These are phyloP conservation scores for Melinopterus prodromus DNA, from an alignment of 2,888 invertebrate genomes.

Conservation along the genomic window DNA sequence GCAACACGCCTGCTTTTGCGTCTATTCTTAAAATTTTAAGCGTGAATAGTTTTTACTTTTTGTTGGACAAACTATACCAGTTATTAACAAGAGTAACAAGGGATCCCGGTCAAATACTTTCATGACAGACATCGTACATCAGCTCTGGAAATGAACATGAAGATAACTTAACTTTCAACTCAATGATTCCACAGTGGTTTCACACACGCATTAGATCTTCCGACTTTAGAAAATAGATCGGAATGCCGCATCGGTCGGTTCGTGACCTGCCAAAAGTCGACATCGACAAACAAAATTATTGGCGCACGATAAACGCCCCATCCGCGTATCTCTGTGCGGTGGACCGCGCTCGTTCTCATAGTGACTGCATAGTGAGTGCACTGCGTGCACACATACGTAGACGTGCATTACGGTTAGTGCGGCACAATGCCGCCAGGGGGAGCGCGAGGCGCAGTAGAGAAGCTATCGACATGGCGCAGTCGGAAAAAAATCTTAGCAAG, in stretches of 20 bases:
- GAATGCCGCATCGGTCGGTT: neutral
- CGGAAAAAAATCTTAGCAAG: constrained; percentile 4
- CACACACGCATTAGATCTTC: too few relatives aligned
- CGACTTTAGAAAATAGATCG: neutral
- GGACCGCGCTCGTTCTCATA: neutral
- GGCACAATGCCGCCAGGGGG: neutral
- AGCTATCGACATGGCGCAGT: neutral
- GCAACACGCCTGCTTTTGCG: too few relatives aligned
- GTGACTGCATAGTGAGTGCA: neutral
- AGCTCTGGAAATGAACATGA: too few relatives aligned
- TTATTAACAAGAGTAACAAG: too few relatives aligned
- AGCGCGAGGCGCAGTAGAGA: neutral
- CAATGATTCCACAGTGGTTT: too few relatives aligned
- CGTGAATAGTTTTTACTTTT: too few relatives aligned
- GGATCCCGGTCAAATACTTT: too few relatives aligned
- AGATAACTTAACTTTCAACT: too few relatives aligned
- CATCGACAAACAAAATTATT: neutral
- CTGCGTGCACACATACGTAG: neutral
- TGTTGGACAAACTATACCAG: too few relatives aligned
- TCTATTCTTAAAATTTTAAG: too few relatives aligned
- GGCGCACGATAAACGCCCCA: neutral
- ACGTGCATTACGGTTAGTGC: neutral
- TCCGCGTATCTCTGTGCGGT: neutral
- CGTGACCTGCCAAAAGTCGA: neutral
- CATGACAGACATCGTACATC: too few relatives aligned